These are phyloP conservation scores for Dromaius novaehollandiae DNA, from an alignment of 2,113 vertebrate species.

Conservation along the genomic window DNA sequence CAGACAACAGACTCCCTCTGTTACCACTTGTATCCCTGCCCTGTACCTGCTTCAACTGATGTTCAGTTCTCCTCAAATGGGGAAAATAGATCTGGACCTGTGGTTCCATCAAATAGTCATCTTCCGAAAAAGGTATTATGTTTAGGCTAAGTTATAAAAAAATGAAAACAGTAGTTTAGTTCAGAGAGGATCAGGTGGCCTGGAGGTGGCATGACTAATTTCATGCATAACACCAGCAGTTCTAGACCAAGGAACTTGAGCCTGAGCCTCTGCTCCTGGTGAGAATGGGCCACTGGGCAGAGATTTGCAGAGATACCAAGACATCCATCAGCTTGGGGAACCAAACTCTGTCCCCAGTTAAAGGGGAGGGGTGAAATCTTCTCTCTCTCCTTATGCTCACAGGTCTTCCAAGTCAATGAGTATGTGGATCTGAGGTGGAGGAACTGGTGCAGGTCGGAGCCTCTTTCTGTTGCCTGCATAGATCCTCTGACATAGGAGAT, in stretches of 20 bases:
- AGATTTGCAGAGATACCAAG: neutral
- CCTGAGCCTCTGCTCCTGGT: neutral
- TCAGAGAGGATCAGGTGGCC: neutral
- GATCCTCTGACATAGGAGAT: neutral
- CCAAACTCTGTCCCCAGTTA: neutral
- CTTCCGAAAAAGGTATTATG: neutral
- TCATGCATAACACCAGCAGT: neutral
- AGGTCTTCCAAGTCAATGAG: neutral
- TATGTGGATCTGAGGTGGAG: neutral
- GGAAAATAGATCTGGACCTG: neutral
- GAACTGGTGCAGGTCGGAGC: neutral
- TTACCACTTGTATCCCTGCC: neutral
- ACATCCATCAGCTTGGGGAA: neutral
- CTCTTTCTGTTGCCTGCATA: neutral
- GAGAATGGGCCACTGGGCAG: neutral
- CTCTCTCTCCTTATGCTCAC: neutral
- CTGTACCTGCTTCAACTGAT: neutral
- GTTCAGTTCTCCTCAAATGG: neutral
- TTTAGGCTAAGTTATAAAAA: neutral
- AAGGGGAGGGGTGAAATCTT: neutral
- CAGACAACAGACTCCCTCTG: neutral
- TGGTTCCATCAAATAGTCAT: neutral
- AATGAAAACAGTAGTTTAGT: neutral
- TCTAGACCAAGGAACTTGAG: neutral
- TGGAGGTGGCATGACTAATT: neutral